Base-by-base conservation (phyloP, 2,113 vertebrate species). In the Hepsetus odoe region DNA sequence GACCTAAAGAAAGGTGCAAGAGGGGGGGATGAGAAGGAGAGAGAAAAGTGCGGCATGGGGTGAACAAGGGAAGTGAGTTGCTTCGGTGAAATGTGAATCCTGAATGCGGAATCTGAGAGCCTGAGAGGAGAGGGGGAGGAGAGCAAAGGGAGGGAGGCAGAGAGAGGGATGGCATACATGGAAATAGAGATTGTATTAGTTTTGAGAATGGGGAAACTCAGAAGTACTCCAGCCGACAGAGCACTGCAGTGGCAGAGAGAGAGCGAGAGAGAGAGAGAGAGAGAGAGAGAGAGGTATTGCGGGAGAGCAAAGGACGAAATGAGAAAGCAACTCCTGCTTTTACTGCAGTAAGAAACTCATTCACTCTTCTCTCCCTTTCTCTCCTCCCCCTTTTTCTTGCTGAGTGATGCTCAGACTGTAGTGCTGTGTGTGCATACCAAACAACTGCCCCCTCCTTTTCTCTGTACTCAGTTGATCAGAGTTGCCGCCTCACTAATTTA, bases 311-410 rank as follows among this genome's bases (percentile, higher is more conserved):
- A 71, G 78, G 80, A 78, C n/a, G 75, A 75, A 38, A 76, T 12
- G 0, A 22, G 10, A 77, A 61, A 0, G 86, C 83, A 88, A 87
- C 75, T 87, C 82, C 76, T 53, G 83, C 46, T 84, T 74, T 90
- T 89, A 91, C 92, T 86, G 86, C 91, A 88, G 88, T 88, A 87
- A 84, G 91, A 88, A 91, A 87, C 88, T 90, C 88, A 90, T 90
- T 92, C 88, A 86, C 84, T 88, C 72, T 3, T 53, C 66, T 20
- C 68, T 20, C 61, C 56, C 56, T 33, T 62, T 24, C 78, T 59
- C 38, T 49, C 26, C 38, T 2, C 64, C 5, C 24, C 26, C 18
- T 14, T 35, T 40, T 59, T 32, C 62, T 24, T 18, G n/a, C n/a
- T n/a, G n/a, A n/a, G n/a, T n/a, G n/a, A n/a, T n/a, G n/a, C n/a